These are phyloP conservation scores for Hemistola chrysoprasaria DNA, from an alignment of 2,888 invertebrate genomes.

Conservation along the genomic window DNA sequence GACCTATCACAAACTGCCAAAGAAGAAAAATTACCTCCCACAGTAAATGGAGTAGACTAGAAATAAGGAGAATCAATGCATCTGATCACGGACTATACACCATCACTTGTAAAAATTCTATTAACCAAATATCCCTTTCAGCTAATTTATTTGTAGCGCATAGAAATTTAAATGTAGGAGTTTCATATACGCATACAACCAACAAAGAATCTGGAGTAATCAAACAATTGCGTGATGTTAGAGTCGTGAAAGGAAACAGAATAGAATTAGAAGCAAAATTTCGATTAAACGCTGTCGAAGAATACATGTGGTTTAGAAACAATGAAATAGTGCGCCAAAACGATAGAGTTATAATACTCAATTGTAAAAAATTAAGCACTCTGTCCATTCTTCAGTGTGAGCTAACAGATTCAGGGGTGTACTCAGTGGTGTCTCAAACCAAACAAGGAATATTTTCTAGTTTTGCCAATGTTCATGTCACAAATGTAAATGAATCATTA, in stretches of 20 bases:
- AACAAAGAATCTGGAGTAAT: slow-evolving; percentile 11
- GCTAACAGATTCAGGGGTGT: slow-evolving; percentile 38
- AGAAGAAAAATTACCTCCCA: slow-evolving; percentile 26
- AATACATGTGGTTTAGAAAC: slow-evolving; percentile 36
- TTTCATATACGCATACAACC: slow-evolving; percentile 8
- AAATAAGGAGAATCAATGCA: slow-evolving; percentile 25
- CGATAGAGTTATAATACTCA: slow-evolving; percentile 25
- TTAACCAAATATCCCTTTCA: slow-evolving; percentile 24
- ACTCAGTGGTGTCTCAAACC: slow-evolving; percentile 35
- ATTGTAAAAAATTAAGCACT: slow-evolving; percentile 12
- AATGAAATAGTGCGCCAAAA: slow-evolving; percentile 25
- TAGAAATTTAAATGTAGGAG: slow-evolving; percentile 6
- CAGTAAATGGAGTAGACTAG: slow-evolving; percentile 29
- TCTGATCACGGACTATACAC: slow-evolving; percentile 38
- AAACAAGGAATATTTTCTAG: slow-evolving; percentile 34
- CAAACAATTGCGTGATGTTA: slow-evolving; percentile 28
- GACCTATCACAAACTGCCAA: slow-evolving; percentile 15
- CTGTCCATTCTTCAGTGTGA: slow-evolving; percentile 27
- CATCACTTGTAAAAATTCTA: slow-evolving; percentile 25
- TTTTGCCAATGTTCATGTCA: slow-evolving; percentile 34
- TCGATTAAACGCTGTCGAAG: slow-evolving; percentile 2
- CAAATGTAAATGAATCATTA: slow-evolving; percentile 8
- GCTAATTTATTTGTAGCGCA: slow-evolving; percentile 32
- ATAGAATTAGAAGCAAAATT: slow-evolving; percentile 33
- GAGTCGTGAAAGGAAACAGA: slow-evolving; percentile 25